Base-by-base conservation (phyloP, 2,113 vertebrate species). In the Sphyrna mokarran region DNA sequence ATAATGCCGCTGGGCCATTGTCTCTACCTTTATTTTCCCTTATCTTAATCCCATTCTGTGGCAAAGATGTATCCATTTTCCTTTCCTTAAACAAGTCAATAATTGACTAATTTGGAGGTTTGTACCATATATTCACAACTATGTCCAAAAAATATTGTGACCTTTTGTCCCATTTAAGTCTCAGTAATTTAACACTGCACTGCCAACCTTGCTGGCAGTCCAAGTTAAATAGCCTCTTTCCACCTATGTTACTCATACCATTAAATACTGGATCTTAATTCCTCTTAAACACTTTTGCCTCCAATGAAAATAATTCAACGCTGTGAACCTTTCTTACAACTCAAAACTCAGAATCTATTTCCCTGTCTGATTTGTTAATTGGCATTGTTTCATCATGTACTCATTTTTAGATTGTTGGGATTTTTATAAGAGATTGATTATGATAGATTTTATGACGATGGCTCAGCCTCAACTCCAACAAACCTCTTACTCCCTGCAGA, bases 141-240 rank as follows among this genome's bases (percentile, higher is more conserved):
- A 33, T 11, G 33, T 90, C 29, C 23, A 11, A 14, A 29, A 89
- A 89, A 89, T 29, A 89, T 61, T 61, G 54, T 90, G 18, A 63
- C 29, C 20, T 91, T 91, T 66, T 16, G n/a, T n/a, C n/a, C 5
- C 18, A 91, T 61, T 63, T 66, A 91, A 66, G 14, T 58, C 33
- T 37, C 61, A 66, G 37, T 66, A n/a, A 91, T 37, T 90, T 61
- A 61, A 61, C 37, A 37, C 61, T 91, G 13, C 33, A 37, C 89
- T 14, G 22, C 16, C 37, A 33, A 66, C 48, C 16, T 23, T 37
- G 18, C 18, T 91, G 66, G n/a, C 33, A 91, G 29, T 91, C 58
- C 89, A 91, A 66, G 89, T 63, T 37, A 91, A 66, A 90, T 90
- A 90, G 54, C 13, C 87, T 90, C 29, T 48, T 90, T 58, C 86